Percentiles rank a stretch among this genome's conserved stretches.
phyloP scores from a whole-genome alignment of 2,888 invertebrate genomes.

The Blastobasis adustella region DNA sequence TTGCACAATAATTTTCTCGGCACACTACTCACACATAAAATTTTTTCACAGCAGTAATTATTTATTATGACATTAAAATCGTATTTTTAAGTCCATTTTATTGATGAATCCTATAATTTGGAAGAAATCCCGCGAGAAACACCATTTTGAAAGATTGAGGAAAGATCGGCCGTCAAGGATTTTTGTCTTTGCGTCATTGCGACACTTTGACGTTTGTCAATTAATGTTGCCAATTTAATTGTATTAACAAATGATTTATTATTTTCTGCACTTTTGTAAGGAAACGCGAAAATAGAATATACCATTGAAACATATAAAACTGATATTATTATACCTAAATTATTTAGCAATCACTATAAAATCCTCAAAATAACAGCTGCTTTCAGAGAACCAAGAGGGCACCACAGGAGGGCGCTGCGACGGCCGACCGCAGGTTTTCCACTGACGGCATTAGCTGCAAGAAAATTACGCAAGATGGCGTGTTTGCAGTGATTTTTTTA shows the following conservation, averaged over 20 bases:
- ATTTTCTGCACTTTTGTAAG: too few species aligned
- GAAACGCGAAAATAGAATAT: too few species aligned
- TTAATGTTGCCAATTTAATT: constrained; percentile 11
- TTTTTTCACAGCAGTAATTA: constrained; percentile 18
- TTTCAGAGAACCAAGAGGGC: too few species aligned
- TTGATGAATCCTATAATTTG: constrained; percentile 46
- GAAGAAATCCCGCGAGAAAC: constrained; percentile 63
- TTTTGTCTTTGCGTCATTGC: constrained; percentile 61
- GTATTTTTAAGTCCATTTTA: constrained; percentile 48
- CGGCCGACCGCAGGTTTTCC: too few species aligned
- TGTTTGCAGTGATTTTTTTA: too few species aligned
- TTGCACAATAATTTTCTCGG: constrained; percentile 25
- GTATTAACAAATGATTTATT: neutral
- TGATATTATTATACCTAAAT: too few species aligned
- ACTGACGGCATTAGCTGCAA: too few species aligned
- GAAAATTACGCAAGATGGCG: too few species aligned
- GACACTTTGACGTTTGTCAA: constrained; percentile 44
- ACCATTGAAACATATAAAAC: too few species aligned
- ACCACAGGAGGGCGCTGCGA: too few species aligned
- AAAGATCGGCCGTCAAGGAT: constrained; percentile 57
- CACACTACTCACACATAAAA: constrained; percentile 22
- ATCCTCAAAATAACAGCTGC: too few species aligned
- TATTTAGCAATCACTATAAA: too few species aligned
- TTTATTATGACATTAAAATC: constrained; percentile 24
- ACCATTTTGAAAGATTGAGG: constrained; percentile 69